These are phyloP conservation scores for Arrhopalites spinosus DNA, from an alignment of 2,888 invertebrate species.

Conservation along the genomic window DNA sequence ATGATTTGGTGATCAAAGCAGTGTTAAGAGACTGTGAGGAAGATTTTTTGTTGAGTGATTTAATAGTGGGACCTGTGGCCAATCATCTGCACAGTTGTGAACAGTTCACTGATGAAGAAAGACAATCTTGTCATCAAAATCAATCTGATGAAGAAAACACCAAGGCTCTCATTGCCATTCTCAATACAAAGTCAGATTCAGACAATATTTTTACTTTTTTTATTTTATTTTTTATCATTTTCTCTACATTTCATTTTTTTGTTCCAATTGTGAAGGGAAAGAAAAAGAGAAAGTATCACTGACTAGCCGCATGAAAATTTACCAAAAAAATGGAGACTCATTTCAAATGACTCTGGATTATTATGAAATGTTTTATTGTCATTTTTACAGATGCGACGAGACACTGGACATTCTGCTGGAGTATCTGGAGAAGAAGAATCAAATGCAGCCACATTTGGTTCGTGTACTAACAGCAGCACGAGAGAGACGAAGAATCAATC, in stretches of 20 bases:
- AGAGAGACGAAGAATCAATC: constrained; percentile 22
- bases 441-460: constrained; percentile 32
- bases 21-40: constrained; percentile 28
- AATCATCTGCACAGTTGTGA: background rate
- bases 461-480: constrained; percentile 10
- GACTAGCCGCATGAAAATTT: too few relatives aligned
- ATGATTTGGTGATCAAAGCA: constrained; percentile 23
- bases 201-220: too few relatives aligned
- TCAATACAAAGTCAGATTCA: constrained; percentile 30
- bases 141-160: constrained; percentile 12
- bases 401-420: constrained; percentile 25
- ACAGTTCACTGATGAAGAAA: constrained; percentile 31
- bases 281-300: too few relatives aligned
- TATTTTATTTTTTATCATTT: too few relatives aligned
- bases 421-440: constrained; percentile 33
- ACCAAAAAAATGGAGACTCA: too few relatives aligned
- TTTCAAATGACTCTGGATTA: too few relatives aligned
- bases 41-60: constrained; percentile 25
- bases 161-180: constrained; percentile 18
- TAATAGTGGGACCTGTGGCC: constrained; percentile 21
- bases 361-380: background rate
- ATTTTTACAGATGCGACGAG: constrained; percentile 20
- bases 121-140: constrained; percentile 3
- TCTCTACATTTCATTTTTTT: background rate
- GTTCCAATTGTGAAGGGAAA: background rate